A percentile compares a stretch with the other conserved stretches of the same genome.
Conservation (phyloP, 2,113 vertebrate genomes). For the Lathamus discolor region DNA sequence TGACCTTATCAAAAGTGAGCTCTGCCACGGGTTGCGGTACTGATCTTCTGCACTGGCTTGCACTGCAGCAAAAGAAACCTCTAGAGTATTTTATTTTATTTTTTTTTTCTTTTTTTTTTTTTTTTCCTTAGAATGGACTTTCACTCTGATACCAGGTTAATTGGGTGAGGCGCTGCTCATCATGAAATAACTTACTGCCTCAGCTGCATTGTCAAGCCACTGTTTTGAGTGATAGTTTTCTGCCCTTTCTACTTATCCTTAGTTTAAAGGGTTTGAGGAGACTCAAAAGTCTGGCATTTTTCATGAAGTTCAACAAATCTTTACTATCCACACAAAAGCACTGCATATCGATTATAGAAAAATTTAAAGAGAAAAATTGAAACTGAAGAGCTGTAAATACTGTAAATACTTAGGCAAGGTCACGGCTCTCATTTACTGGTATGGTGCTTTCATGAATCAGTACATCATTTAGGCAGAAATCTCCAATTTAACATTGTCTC, state of each 20-base stretch:
- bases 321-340: not conserved
- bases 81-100: not conserved
- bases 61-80: not conserved
- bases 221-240: slow-evolving; percentile 1
- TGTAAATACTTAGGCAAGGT: not conserved
- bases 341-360: not conserved
- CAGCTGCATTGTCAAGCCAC: not conserved
- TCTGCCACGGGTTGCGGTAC: slow-evolving; percentile 4
- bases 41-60: not conserved
- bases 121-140: not conserved
- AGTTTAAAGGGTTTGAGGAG: not conserved
- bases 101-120: too few species aligned
- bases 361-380: not conserved
- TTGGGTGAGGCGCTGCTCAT: not conserved
- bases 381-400: not conserved
- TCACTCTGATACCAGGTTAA: not conserved
- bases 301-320: not conserved
- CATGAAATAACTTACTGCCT: not conserved
- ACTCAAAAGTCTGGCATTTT: not conserved
- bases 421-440: not conserved
- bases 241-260: not conserved
- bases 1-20: slow-evolving; percentile 52
- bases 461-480: not conserved
- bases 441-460: not conserved
- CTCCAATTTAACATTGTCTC: not conserved